Conservation (phyloP, 2,797 vertebrate genomes). For the Onychomys leucogaster region DNA sequence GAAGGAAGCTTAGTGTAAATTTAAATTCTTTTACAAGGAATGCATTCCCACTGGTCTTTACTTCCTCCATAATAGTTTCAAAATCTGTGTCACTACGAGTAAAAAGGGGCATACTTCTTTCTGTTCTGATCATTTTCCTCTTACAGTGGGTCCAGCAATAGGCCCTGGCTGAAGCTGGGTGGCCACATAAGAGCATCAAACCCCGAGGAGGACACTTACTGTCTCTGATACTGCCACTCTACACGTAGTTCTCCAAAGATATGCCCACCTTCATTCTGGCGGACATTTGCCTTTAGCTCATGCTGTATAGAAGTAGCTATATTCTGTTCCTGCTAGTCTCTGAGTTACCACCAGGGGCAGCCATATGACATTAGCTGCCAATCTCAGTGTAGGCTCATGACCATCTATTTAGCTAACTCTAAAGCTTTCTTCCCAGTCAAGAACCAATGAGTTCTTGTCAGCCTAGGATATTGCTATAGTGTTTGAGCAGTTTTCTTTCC, state of each 20-base stretch:
- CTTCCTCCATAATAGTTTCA: slow-evolving; percentile 14
- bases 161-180: not conserved
- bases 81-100: not conserved
- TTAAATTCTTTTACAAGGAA: slow-evolving; percentile 60
- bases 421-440: not conserved
- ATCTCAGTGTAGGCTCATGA: not conserved
- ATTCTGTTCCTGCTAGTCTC: not conserved
- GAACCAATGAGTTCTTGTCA: not conserved
- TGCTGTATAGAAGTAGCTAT: not conserved
- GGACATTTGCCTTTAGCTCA: not conserved
- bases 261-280: fast-evolving
- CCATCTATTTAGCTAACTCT: not conserved
- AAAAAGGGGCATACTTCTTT: not conserved
- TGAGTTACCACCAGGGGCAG: fast-evolving
- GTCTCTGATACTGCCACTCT: not conserved
- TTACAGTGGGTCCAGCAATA: not conserved
- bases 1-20: not conserved
- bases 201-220: not conserved
- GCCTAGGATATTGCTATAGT: not conserved
- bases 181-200: fast-evolving
- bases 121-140: not conserved
- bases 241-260: not conserved
- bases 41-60: slow-evolving; percentile 8
- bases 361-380: fast-evolving
- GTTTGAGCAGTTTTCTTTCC: not conserved